Evolutionary conservation across 1,140 invertebrate species (phyloP).

Genomic region (Macrostomum lignano): DNA sequence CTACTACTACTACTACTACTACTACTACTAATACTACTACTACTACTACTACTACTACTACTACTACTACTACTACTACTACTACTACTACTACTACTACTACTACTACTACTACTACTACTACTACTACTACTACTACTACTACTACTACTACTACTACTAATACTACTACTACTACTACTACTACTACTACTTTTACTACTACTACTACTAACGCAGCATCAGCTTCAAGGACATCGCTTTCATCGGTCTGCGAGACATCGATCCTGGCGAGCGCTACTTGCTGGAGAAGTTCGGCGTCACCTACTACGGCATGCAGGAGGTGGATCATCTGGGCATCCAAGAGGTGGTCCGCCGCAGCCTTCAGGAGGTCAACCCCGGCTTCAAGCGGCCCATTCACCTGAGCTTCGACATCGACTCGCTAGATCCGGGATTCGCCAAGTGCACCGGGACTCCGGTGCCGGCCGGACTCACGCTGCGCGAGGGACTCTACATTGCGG

Average conservation of each 20-base stretch:
- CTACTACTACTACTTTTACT: too few relatives aligned
- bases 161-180: too few relatives aligned
- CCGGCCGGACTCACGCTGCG: constrained; percentile 52
- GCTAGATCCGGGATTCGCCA: constrained; percentile 49
- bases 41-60: too few relatives aligned
- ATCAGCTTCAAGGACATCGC: constrained; percentile 49
- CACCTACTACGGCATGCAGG: constrained; percentile 38
- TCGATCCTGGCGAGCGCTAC: constrained; percentile 48
- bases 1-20: too few relatives aligned
- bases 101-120: too few relatives aligned
- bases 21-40: too few relatives aligned
- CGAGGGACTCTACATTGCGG: constrained; percentile 52
- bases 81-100: too few relatives aligned
- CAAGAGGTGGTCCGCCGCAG: constrained; percentile 37
- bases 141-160: too few relatives aligned
- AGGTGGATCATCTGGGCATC: constrained; percentile 47
- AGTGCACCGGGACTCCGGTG: constrained; percentile 55
- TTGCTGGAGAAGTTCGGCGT: constrained; percentile 23
- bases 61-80: too few relatives aligned
- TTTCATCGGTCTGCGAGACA: constrained; percentile 56
- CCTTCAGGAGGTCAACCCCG: constrained; percentile 17
- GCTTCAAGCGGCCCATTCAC: constrained; percentile 43
- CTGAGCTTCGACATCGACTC: constrained; percentile 74
- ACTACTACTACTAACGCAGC: too few relatives aligned
- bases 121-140: too few relatives aligned